These are phyloP conservation scores for Epicauta chinensis DNA, from an alignment of 1,140 invertebrate genomes.

Conservation along the genomic window DNA sequence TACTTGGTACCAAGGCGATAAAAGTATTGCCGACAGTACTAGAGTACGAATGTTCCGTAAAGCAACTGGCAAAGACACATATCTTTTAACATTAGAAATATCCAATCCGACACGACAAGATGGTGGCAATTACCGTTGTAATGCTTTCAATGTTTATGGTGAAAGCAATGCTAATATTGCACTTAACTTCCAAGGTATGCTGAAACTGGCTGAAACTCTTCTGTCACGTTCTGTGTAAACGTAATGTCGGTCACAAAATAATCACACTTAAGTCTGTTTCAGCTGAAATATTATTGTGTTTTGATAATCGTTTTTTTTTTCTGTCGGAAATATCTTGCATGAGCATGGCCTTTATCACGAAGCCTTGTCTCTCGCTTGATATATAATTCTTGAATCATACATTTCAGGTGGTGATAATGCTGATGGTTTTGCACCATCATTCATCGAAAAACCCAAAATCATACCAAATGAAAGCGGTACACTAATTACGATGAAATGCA, in stretches of 20 bases:
- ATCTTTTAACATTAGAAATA: slow-evolving; percentile 86
- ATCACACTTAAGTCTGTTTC: slow-evolving; percentile 31
- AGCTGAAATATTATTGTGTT: slow-evolving; percentile 7
- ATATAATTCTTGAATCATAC: slow-evolving; percentile 24
- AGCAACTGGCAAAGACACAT: slow-evolving; percentile 80
- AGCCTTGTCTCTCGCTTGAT: slow-evolving; percentile 21
- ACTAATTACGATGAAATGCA: slow-evolving; percentile 92
- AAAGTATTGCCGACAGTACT: slow-evolving; percentile 69
- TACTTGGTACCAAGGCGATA: slow-evolving; percentile 87
- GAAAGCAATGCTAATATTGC: slow-evolving; percentile 99
- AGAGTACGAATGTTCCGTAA: slow-evolving; percentile 84
- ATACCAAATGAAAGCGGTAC: slow-evolving; percentile 95
- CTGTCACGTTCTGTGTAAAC: too few relatives aligned
- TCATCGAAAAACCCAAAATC: slow-evolving; percentile 94
- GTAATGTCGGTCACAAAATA: slow-evolving; percentile 1
- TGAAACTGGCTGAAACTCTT: slow-evolving; percentile 13
- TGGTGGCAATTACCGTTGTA: slow-evolving; percentile 97
- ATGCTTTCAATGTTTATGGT: slow-evolving; percentile 95
- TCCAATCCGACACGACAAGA: slow-evolving; percentile 90
- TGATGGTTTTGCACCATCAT: slow-evolving; percentile 86
- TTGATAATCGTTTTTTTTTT: too few relatives aligned
- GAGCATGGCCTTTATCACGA: slow-evolving; percentile 40
- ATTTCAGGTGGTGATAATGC: slow-evolving; percentile 79
- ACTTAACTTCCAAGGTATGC: slow-evolving; percentile 96
- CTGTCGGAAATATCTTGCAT: slow-evolving; percentile 28